A percentile compares a stretch with the other conserved stretches of the same genome.
These are phyloP conservation scores for Anoura caudifer DNA, from an alignment of 2,113 vertebrate species.

Conservation along the genomic window DNA sequence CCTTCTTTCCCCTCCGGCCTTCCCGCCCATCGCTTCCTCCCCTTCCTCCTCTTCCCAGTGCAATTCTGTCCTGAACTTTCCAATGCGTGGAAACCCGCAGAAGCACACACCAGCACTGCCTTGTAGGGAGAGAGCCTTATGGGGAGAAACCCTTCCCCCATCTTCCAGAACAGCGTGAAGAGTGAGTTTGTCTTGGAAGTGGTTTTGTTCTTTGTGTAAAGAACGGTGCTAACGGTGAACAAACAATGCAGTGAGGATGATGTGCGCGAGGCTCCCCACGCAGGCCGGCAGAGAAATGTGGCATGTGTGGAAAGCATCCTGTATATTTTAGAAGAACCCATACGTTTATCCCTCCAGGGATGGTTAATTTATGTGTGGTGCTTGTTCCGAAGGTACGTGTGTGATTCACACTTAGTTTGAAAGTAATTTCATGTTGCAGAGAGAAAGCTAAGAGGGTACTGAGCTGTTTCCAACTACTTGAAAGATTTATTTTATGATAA, in stretches of 20 bases:
- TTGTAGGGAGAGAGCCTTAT: not conserved
- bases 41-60: not conserved
- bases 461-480: conserved; percentile 30
- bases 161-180: not conserved
- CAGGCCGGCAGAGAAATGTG: conserved; percentile 26
- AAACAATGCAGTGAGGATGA: conserved; percentile 39
- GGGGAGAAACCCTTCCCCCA: not conserved
- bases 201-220: not conserved
- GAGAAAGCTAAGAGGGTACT: conserved; percentile 46
- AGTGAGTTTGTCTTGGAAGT: not conserved
- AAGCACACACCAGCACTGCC: not conserved
- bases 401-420: conserved; percentile 54
- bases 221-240: not conserved
- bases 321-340: conserved; percentile 47
- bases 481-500: conserved; percentile 61
- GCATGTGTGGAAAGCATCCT: not conserved
- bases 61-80: not conserved
- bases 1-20: not conserved
- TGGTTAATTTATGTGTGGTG: conserved; percentile 49
- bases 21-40: not conserved
- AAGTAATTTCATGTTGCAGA: conserved; percentile 37
- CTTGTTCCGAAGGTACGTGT: conserved; percentile 17
- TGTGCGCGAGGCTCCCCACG: not conserved
- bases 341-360: conserved; percentile 28
- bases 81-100: not conserved